These are phyloP conservation scores for Penaeus monodon DNA, from an alignment of 2,888 invertebrate genomes.

Conservation along the genomic window DNA sequence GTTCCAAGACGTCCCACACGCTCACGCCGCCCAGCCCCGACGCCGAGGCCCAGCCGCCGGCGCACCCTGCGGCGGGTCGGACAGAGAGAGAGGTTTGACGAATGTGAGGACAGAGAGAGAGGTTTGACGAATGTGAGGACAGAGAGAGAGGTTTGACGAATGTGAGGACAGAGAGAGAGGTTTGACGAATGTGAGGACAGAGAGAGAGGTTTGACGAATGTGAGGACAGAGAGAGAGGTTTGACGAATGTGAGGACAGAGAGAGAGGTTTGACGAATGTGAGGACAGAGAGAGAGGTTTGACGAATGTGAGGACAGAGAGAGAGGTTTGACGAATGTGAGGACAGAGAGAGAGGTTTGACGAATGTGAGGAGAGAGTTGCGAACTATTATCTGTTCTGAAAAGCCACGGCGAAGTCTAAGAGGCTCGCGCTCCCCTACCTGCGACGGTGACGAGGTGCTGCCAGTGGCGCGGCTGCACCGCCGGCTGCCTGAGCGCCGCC, in stretches of 20 bases:
- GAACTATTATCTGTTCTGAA: background rate
- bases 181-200: too few species aligned
- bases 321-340: background rate
- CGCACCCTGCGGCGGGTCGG: slow-evolving; percentile 19
- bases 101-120: too few species aligned
- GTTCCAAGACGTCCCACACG: slow-evolving; percentile 59
- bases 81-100: background rate
- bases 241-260: too few species aligned
- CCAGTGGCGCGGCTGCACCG: slow-evolving; percentile 55
- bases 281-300: background rate
- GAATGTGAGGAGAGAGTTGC: background rate
- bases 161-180: too few species aligned
- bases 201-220: too few species aligned
- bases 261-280: background rate
- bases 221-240: too few species aligned
- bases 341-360: background rate
- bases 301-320: background rate
- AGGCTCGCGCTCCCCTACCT: slow-evolving; percentile 8
- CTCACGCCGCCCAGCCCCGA: slow-evolving; percentile 42
- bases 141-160: too few species aligned
- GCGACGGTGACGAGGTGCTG: slow-evolving; percentile 37
- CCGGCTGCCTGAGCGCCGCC: slow-evolving; percentile 45
- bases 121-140: too few species aligned
- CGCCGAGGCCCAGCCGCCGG: slow-evolving; percentile 30
- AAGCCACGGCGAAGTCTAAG: background rate